Evolutionary conservation across 2,888 invertebrate genomes (phyloP), one percentile per base, ranked within the genome.

Genomic region (Drosophila parthenogenetica): DNA sequence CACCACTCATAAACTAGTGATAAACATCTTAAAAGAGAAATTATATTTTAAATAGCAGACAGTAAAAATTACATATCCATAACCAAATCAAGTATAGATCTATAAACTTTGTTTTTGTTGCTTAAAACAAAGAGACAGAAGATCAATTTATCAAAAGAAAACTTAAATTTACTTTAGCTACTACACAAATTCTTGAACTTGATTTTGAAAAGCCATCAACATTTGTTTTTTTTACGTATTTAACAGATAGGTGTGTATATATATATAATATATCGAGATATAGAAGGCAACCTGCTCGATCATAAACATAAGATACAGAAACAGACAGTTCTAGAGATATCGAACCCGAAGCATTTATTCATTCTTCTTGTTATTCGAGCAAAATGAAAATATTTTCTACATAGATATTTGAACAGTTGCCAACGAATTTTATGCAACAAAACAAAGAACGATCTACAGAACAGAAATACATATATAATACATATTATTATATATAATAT

Each of bases 361-460:
- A 67, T 60, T 37, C 29, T 64, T 37, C 25, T 74, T 77, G 74
- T 73, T 76, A 69, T 73, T 71, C 60, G 61, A 75, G 55, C 64
- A 64, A 80, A 73, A 69, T 50, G 16, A 51, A 55, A 57, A 68
- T 51, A 50, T 61, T 25, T 43, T 73, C 35, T 43, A 74, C 54
- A 76, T 62, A 76, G 45, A 77, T 85, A 77, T 82, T 89, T 90
- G 90, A 87, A 87, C 62, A 59, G 63, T 66, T 89, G 89, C 90
- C 90, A 90, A 73, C 53, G 71, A 74, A 77, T 82, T 79, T 79
- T 72, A 80, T 87, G 81, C 81, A 85, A 83, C 67, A 77, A 61
- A 63, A 65, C 51, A 69, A 67, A 62, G 71, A 68, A 69, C 68
- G 45, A 49, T 29, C 5, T 25, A 51, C 25, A 64, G 57, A 32